Conservation (phyloP, 2,797 vertebrate genomes). For the Cyprinella venusta region DNA sequence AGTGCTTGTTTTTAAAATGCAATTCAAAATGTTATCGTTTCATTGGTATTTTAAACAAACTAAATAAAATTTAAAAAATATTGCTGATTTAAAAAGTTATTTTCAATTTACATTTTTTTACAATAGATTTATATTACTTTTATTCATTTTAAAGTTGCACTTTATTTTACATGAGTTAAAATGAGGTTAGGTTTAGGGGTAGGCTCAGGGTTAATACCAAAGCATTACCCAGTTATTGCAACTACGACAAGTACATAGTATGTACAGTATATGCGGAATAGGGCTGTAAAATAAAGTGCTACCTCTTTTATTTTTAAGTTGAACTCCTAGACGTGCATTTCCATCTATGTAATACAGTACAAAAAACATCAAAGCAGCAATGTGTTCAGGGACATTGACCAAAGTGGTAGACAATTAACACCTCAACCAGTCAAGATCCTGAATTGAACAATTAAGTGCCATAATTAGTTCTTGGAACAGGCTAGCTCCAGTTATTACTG, state of each 20-base stretch:
- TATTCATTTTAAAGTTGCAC: too few species aligned
- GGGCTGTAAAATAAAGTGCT: too few species aligned
- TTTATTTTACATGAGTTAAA: too few species aligned
- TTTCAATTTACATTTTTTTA: too few species aligned
- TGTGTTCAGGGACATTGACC: background rate
- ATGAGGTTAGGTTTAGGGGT: too few species aligned
- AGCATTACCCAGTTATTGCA: too few species aligned
- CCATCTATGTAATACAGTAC: background rate
- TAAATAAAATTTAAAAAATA: background rate
- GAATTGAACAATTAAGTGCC: background rate
- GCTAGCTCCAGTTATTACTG: background rate
- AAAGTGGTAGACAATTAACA: background rate
- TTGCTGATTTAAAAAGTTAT: too few species aligned
- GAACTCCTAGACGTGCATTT: background rate
- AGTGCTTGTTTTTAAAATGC: constrained; percentile 4
- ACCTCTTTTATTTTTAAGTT: background rate
- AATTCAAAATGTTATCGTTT: background rate
- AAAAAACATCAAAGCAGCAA: background rate
- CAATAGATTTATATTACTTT: too few species aligned
- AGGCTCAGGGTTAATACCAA: too few species aligned
- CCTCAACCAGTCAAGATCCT: background rate
- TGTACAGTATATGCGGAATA: too few species aligned
- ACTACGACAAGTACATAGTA: too few species aligned
- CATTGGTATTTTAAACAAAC: background rate
- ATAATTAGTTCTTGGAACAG: background rate